These are phyloP conservation scores for Torymus texanus DNA, from an alignment of 2,888 invertebrate species.

Conservation along the genomic window DNA sequence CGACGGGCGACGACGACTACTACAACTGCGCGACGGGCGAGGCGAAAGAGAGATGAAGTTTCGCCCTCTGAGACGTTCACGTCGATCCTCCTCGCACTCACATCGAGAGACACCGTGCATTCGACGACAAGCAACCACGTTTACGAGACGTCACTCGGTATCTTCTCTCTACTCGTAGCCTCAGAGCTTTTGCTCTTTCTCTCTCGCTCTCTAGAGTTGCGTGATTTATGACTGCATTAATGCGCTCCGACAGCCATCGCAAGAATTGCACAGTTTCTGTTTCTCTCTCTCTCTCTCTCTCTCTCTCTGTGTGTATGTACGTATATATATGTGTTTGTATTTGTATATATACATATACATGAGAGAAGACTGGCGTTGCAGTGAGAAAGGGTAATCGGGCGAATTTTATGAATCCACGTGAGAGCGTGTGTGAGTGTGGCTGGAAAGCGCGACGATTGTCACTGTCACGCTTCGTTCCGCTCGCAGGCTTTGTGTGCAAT, in stretches of 20 bases:
- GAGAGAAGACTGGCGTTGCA: not conserved
- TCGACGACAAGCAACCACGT: constrained; percentile 62
- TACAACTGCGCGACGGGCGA: too few relatives aligned
- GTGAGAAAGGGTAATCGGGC: not conserved
- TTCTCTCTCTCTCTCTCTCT: not conserved
- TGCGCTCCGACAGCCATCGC: constrained; percentile 57
- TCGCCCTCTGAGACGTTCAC: constrained; percentile 7
- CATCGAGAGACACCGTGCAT: not conserved
- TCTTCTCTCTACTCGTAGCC: constrained; percentile 26
- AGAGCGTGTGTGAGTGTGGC: not conserved
- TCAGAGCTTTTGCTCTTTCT: constrained; percentile 56
- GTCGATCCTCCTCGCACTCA: not conserved
- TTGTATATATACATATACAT: not conserved
- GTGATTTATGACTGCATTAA: constrained; percentile 69
- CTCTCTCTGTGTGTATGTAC: too few relatives aligned
- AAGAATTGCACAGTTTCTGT: constrained; percentile 27
- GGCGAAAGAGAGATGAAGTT: constrained; percentile 20
- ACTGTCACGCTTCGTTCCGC: constrained; percentile 18
- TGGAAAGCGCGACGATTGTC: constrained; percentile 26
- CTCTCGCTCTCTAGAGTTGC: constrained; percentile 16
- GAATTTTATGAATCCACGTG: constrained; percentile 25
- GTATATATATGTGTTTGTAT: not conserved
- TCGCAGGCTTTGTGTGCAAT: not conserved
- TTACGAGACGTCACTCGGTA: constrained; percentile 64
- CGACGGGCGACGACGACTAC: too few relatives aligned